Evolutionary conservation across 35 echinoderm and acorn worm genomes (phyloP).

Genomic region (Holothuria glaberrima): DNA sequence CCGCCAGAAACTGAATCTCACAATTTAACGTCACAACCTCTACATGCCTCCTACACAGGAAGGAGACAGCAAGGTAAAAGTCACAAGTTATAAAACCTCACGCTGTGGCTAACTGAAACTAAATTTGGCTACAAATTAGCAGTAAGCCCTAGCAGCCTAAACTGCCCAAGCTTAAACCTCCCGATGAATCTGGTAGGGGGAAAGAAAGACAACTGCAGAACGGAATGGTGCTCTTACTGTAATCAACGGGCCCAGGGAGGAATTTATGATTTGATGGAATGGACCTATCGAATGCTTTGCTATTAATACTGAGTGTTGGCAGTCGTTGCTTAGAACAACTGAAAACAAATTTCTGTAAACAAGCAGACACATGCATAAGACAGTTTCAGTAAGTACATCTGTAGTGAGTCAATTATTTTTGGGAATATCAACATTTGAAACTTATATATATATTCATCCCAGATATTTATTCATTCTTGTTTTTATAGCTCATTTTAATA

Average conservation of each 20-base stretch:
- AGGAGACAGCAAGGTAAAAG: slow-evolving; percentile 34
- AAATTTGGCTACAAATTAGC: slow-evolving; percentile 59
- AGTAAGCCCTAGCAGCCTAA: slow-evolving; percentile 3
- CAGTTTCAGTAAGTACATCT: too few relatives aligned
- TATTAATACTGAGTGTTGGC: slow-evolving; percentile 55
- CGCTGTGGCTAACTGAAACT: slow-evolving; percentile 29
- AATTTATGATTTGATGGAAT: slow-evolving; percentile 47
- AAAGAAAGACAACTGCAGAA: not conserved
- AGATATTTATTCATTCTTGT: too few relatives aligned
- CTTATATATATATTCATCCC: too few relatives aligned
- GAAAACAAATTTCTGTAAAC: slow-evolving; percentile 14
- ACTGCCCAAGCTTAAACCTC: slow-evolving; percentile 15
- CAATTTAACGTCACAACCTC: not conserved
- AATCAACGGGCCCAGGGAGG: slow-evolving; percentile 17
- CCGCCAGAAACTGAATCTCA: not conserved
- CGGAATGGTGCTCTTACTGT: not conserved
- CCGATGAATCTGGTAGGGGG: not conserved
- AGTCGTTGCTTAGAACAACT: slow-evolving; percentile 43
- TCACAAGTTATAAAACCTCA: slow-evolving; percentile 31
- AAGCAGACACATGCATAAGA: not conserved
- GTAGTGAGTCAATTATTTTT: too few relatives aligned
- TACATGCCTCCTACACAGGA: slow-evolving; percentile 12
- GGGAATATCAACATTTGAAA: too few relatives aligned
- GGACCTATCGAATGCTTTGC: slow-evolving; percentile 33
- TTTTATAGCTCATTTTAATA: too few relatives aligned